These are phyloP conservation scores for Pteria penguin DNA, from an alignment of 2,888 invertebrate genomes.

Conservation along the genomic window DNA sequence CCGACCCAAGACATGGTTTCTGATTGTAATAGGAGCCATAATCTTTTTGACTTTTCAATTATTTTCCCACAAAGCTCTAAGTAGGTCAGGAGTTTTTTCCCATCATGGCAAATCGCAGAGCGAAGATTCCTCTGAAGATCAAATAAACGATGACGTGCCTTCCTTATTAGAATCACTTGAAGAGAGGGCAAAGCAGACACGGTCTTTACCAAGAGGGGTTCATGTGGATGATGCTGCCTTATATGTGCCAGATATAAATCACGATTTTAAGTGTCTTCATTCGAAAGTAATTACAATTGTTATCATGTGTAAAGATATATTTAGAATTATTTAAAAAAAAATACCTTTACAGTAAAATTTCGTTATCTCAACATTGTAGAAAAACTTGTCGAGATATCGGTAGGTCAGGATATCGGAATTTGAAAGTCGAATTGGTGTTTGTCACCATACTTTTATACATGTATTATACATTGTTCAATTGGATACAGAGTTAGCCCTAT, in stretches of 20 bases:
- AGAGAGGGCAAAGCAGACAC: not conserved
- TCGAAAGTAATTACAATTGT: constrained; percentile 64
- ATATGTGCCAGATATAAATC: constrained; percentile 38
- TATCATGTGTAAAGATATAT: not conserved
- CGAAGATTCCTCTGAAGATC: constrained; percentile 10
- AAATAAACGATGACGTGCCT: not conserved
- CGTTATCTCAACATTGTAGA: no score
- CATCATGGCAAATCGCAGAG: not conserved
- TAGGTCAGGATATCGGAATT: no score
- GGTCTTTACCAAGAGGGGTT: constrained; percentile 25
- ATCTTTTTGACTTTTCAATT: constrained; percentile 39
- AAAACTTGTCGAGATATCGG: no score
- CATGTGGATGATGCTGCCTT: constrained; percentile 24
- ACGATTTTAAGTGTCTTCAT: constrained; percentile 63
- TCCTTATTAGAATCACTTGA: not conserved
- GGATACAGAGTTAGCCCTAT: no score
- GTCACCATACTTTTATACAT: not conserved
- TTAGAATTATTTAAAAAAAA: no score
- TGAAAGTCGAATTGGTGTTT: not conserved
- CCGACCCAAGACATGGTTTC: constrained; percentile 12
- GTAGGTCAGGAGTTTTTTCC: not conserved
- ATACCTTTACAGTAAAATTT: no score
- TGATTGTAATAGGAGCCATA: constrained; percentile 23
- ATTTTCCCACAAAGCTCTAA: constrained; percentile 30
- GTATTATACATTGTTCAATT: not conserved